Base-by-base conservation (phyloP, 1,140 invertebrate species). In the Fopius arisanus region DNA sequence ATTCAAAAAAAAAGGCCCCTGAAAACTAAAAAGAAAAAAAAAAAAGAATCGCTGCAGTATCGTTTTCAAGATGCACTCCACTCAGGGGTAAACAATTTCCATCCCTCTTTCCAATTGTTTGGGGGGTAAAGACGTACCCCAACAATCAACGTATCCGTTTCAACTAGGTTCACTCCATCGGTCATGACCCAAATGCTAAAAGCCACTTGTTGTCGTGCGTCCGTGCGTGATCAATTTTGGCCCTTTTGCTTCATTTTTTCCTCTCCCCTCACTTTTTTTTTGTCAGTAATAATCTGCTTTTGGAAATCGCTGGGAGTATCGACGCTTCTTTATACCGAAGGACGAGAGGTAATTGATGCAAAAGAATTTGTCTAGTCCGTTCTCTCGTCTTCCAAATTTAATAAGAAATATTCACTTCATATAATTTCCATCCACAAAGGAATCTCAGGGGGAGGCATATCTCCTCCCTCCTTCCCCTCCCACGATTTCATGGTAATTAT, bases 131-230 rank as follows among this genome's bases (percentile, higher is more conserved):
- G 54, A 59, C 54, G 21, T 12, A 10, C 23, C 16, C 14, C 28
- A 48, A 40, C 67, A 69, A 69, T 31, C 33, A 66, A 66, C 67
- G 67, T 69, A 69, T 65, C 51, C 62, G 28, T 70, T 74, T 70
- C 63, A 70, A 48, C 62, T 51, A 19, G 26, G 21, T 26, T 54
- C 70, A 48, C 68, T 68, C 37, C 65, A 69, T 69, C 48, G 41
- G 66, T 40, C 74, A 74, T 70, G 78, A 78, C 77, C 79, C 79
- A 81, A 81, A 79, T 78, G 82, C 82, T 81, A 84, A 85, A 83
- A 85, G 84, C 78, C 84, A 86, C 83, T 87, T 86, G 86, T 86
- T 85, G 79, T 76, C 78, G 75, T 84, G 79, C 83, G 80, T 80
- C 83, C 84, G 82, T 80, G 83, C 86, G 80, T 86, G 78, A 83